These are phyloP conservation scores for Pseudolycoriella hygida DNA, from an alignment of 2,888 invertebrate species.

Conservation along the genomic window DNA sequence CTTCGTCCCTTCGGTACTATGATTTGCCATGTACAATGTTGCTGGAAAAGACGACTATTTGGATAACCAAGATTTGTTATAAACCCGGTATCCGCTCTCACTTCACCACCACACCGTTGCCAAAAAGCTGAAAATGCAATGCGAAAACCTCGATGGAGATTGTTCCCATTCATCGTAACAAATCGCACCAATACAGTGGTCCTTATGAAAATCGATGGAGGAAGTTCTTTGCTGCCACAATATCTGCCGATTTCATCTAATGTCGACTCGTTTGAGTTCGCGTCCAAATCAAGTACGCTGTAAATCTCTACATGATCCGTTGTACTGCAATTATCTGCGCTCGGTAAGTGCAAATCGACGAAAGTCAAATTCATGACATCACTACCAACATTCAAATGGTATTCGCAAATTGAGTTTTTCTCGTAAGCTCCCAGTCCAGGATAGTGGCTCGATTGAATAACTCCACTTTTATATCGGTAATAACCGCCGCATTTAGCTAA, in stretches of 20 bases:
- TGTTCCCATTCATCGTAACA: constrained; percentile 26
- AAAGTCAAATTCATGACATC: constrained; percentile 30
- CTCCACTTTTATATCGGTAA: constrained; percentile 37
- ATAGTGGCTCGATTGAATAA: constrained; percentile 48
- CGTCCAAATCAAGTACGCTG: not conserved
- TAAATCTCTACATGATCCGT: constrained; percentile 21
- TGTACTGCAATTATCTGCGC: constrained; percentile 17
- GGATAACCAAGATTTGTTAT: constrained; percentile 61
- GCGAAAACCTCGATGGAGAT: constrained; percentile 35
- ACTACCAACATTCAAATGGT: constrained; percentile 42
- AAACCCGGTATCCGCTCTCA: constrained; percentile 44
- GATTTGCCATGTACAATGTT: constrained; percentile 53
- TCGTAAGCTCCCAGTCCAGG: constrained; percentile 37
- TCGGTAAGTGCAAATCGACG: constrained; percentile 24
- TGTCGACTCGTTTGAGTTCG: not conserved
- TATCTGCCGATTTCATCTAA: constrained; percentile 3
- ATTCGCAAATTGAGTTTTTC: constrained; percentile 45
- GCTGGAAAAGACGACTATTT: constrained; percentile 22
- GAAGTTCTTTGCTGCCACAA: constrained; percentile 26
- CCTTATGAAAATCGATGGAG: constrained; percentile 23
- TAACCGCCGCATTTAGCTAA: constrained; percentile 52
- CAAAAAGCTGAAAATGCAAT: constrained; percentile 39
- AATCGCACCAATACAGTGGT: constrained; percentile 38
- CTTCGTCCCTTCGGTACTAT: constrained; percentile 41
- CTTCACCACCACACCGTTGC: constrained; percentile 43